Evolutionary conservation across 2,888 invertebrate genomes (phyloP), one percentile per base, ranked within the genome.

Genomic region (Heteromyza rotundicornis): DNA sequence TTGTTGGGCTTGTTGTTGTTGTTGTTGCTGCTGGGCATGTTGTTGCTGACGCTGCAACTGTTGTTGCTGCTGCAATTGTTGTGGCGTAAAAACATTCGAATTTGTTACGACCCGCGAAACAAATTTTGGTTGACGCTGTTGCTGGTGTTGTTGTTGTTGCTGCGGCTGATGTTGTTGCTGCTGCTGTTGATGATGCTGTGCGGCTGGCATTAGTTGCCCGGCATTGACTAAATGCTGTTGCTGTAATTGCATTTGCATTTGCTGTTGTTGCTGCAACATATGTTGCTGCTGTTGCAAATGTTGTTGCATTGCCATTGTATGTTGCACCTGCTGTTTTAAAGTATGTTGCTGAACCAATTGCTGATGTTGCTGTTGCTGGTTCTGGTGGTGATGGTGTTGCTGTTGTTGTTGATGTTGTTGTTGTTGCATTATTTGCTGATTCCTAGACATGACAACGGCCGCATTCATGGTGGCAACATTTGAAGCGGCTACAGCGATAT

Each of bases 51-150:
- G 66, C 50, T 74, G 67, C 2, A 67, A 62, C 32, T 67, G 65
- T 35, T 65, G 62, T 12, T 71, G 68, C 16, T 66, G 66, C 36
- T 73, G 78, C 57, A 64, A 72, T 19, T 78, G 64, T 69, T 68
- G 71, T 56, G 32, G 35, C 27, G 64, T 64, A 10, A 64, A 47
- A 17, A 54, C 56, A 54, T 66, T 59, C 64, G 74, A 66, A 72
- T 72, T 69, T 70, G 77, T 72, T 71, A 73, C 67, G 70, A 71
- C 71, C 74, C 74, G 76, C 75, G 76, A 68, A 70, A 75, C 77
- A 74, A 71, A 70, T 68, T 73, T 74, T n/a, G 70, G 69, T 66
- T 70, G 73, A 27, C 69, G 71, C 60, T 69, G 71, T 57, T 64
- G 68, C 51, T 65, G 69, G 44, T 70, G 69, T 60, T 71, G 73